phyloP scores from a whole-genome alignment of 2,113 vertebrate species.

The Hystrix cristata region DNA sequence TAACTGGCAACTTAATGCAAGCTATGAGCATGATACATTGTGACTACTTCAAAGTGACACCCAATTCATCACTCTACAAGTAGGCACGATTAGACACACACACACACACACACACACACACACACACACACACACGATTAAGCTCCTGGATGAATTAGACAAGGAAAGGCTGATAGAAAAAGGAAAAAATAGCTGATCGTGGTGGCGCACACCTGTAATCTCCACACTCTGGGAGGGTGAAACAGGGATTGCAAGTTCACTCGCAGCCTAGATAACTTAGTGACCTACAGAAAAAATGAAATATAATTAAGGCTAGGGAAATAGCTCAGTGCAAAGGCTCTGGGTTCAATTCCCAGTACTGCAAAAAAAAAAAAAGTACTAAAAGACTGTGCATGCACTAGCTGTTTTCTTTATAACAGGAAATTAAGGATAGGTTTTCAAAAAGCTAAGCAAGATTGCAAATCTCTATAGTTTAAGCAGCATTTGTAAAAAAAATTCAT shows the following conservation, averaged over 20 bases:
- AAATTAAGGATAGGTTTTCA: background rate
- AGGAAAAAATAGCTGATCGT: background rate
- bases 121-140: background rate
- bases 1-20: constrained; percentile 85
- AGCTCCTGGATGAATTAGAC: background rate
- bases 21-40: constrained; percentile 82
- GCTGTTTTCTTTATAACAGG: constrained; percentile 12
- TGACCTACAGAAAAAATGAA: background rate
- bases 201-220: background rate
- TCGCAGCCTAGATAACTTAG: background rate
- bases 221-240: background rate
- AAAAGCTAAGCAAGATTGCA: constrained; percentile 39
- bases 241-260: background rate
- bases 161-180: background rate
- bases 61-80: constrained; percentile 80
- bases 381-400: background rate
- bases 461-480: background rate
- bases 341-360: background rate
- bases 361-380: background rate
- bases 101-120: background rate
- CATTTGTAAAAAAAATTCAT: background rate
- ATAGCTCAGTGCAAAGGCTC: background rate
- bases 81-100: constrained; percentile 63
- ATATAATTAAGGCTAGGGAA: background rate
- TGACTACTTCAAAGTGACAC: constrained; percentile 79